Evolutionary conservation across 1,140 invertebrate species (phyloP), one percentile per base, ranked within the genome.

Genomic region (Drusus annulatus): DNA sequence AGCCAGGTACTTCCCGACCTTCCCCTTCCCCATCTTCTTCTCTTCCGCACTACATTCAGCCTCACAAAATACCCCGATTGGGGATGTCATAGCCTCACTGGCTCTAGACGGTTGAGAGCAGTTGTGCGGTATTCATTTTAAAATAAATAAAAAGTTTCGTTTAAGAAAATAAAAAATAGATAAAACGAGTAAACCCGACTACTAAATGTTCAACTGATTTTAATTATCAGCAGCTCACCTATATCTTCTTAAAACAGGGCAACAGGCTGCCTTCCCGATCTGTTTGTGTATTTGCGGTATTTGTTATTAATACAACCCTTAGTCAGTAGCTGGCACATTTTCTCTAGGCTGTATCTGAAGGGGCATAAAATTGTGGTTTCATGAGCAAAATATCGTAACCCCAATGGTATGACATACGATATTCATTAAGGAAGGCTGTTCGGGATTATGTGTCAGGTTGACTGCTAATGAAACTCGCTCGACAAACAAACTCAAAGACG

Each of bases 291-390:
- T 10, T 60, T 60, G 56, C 6, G n/a, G 56, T 23, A 17, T 21
- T 13, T 1, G 10, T 13, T 60, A 60, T 19, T 60, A 60, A 8
- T n/a, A 58, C 21, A 0, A 60, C 2, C 56, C 56, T 60, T 21
- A 60, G 19, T 19, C 1, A 58, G 54, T n/a, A 58, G 17, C 21
- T 45, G 8, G n/a, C 19, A 60, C 7, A 25, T 21, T 60, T 25
- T 60, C 19, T 23, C 21, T 60, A 0, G 4, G n/a, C 7, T 19
- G 36, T 36, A 68, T 36, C 31, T 31, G 16, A 31, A 36, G 6
- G n/a, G 28, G 17, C n/a, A 19, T 68, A 68, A 36, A 68, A 45
- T 10, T 68, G 25, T 36, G 31, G 63, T 68, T 68, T 68, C 28
- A 13, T 19, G 31, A 68, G 63, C 6, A 68, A 68, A 68, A 68